These are phyloP conservation scores for Tursiops truncatus DNA, from an alignment of 2,113 vertebrate genomes.

Conservation along the genomic window DNA sequence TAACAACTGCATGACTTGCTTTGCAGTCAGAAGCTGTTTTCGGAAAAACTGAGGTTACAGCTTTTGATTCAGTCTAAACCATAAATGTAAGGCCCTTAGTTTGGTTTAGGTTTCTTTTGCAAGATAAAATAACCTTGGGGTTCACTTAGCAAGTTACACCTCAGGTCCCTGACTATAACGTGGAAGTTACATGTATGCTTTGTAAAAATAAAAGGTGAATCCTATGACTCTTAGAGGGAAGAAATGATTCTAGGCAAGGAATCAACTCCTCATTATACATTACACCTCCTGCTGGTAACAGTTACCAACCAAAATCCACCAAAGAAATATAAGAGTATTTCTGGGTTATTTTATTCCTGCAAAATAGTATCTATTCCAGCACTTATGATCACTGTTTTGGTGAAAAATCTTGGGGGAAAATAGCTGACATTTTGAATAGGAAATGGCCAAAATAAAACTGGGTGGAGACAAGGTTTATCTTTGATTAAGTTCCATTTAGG, in stretches of 20 bases:
- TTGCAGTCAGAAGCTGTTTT: conserved; percentile 77
- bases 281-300: conserved; percentile 61
- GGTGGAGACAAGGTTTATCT: conserved; percentile 30
- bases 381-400: conserved; percentile 72
- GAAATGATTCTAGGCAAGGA: conserved; percentile 58
- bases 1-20: conserved; percentile 76
- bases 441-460: conserved; percentile 55
- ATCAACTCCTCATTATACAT: conserved; percentile 36
- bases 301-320: conserved; percentile 68
- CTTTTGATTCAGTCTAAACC: conserved; percentile 82
- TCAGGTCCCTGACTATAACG: conserved; percentile 79
- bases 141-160: conserved; percentile 76
- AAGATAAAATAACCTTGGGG: conserved; percentile 77
- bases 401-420: conserved; percentile 53
- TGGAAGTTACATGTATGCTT: conserved; percentile 76
- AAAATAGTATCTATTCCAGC: conserved; percentile 68
- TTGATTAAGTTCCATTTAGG: conserved; percentile 54
- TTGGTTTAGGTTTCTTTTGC: conserved; percentile 82
- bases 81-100: conserved; percentile 86
- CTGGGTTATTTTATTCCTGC: conserved; percentile 69
- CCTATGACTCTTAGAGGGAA: conserved; percentile 57
- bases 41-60: conserved; percentile 83
- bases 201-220: conserved; percentile 75
- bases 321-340: conserved; percentile 58
- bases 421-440: conserved; percentile 52